phyloP scores from a whole-genome alignment of 2,797 vertebrate genomes.

The Sebastes iracundus region DNA sequence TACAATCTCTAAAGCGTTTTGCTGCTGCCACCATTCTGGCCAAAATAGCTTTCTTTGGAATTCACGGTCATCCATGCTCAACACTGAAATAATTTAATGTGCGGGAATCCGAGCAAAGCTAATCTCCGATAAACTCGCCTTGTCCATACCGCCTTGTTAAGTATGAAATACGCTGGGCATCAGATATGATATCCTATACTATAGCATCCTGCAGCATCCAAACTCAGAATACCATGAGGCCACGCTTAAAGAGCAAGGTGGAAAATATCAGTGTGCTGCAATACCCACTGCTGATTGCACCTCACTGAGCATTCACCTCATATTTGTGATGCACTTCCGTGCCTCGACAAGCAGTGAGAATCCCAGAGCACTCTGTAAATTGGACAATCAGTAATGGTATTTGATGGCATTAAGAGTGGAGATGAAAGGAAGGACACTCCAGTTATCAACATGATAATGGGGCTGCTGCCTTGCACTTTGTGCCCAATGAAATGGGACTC shows the following conservation, averaged over 20 bases:
- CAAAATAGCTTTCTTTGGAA: conserved; percentile 17
- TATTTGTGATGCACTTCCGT: conserved; percentile 64
- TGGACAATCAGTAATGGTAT: conserved; percentile 81
- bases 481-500: conserved; percentile 74
- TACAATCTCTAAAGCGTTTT: conserved; percentile 36
- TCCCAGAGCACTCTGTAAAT: conserved; percentile 76
- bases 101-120: conserved; percentile 15
- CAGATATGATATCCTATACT: conserved; percentile 20
- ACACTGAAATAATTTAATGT: conserved; percentile 44
- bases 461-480: conserved; percentile 71
- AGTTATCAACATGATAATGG: conserved; percentile 80
- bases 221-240: not conserved
- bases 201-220: conserved; percentile 3
- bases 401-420: conserved; percentile 78
- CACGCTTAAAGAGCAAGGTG: conserved; percentile 11
- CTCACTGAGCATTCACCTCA: conserved; percentile 39
- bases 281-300: conserved; percentile 31
- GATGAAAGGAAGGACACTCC: conserved; percentile 81
- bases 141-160: conserved; percentile 18
- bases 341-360: conserved; percentile 57
- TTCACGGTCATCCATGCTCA: conserved; percentile 17
- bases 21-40: conserved; percentile 5
- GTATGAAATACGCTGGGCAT: conserved; percentile 28
- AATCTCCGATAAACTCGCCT: conserved; percentile 50
- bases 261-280: conserved; percentile 21